Evolutionary conservation across 2,113 vertebrate species (phyloP), one percentile per base, ranked within the genome.

Genomic region (Hemichromis elongatus): DNA sequence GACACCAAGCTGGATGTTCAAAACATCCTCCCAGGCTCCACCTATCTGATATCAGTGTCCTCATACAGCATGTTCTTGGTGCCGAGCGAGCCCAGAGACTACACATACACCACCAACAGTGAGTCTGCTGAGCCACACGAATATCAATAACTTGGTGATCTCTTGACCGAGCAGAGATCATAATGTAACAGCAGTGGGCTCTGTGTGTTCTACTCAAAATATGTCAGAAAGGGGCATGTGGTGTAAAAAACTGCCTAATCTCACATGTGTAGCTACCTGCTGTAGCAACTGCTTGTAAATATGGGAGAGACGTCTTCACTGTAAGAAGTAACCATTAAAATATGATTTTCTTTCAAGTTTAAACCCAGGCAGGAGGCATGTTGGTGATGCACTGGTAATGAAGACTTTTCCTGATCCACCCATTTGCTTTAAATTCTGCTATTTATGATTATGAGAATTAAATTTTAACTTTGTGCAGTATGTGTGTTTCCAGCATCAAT

Each of bases 81-180:
- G 21, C 86, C 82, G 37, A 95, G 96, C 91, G 96, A 97, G 79
- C 33, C 95, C 56, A 94, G 30, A 2, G 7, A 88, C 50, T 40
- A 90, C 81, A 89, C 21, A 1, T 95, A 94, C 87, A 90, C 90
- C 57, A 95, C 95, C 82, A 96, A 96, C 90, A 93, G 96, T 97
- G 92, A 96, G 96, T 95, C 42, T 1, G 33, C 68, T 80, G 54
- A 80, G 83, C 56, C 86, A 91, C 78, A 80, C 10, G 13, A 84
- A 81, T 90, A 93, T 91, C 87, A 82, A 21, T 91, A 90, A 90
- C 66, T 81, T n/a, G 40, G 53, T 73, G 87, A 93, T 93, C n/a
- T n/a, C n/a, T n/a, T 21, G 19, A 10, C 19, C 45, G 52, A 19
- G n/a, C 21, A 56, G 21, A 56, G 21, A 13, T 26, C 5, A 7